Evolutionary conservation across 2,888 invertebrate species (phyloP), one percentile per base, ranked within the genome.

Genomic region (Geotrupes spiniger): DNA sequence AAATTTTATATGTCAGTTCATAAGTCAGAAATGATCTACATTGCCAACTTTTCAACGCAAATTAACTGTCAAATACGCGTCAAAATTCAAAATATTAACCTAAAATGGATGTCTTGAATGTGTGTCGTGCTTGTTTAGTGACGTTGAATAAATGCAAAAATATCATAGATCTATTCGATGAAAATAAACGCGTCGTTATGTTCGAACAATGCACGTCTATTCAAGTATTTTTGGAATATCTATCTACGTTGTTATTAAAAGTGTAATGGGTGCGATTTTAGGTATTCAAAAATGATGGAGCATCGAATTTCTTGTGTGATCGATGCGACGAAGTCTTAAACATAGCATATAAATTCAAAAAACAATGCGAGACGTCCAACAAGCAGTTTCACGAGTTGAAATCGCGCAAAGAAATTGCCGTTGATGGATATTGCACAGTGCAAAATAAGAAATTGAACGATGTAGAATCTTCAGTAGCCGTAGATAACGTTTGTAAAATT

Each of bases 321-420:
- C 10, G 15, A 14, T 33, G 33, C 5, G 33, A 12, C 14, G 14
- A 33, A 10, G 14, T 15, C 2, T 10, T 33, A 8, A 33, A 33
- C 4, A 33, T 15, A 1, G 4, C 5, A 9, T 33, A 33, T 6
- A 33, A 33, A 1, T 33, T 33, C 4, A 33, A 33, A 15, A 8
- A 33, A 33, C 33, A 33, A 33, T 33, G 33, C 15, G 33, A 33
- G 5, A 33, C 9, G 33, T 33, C 33, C 6, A 15, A n/a, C 15
- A n/a, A 14, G 15, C 14, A 33, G 10, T n/a, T 33, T 12, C 33
- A 6, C 4, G 14, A 33, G 6, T n/a, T n/a, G n/a, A n/a, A n/a
- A n/a, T n/a, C n/a, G n/a, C n/a, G n/a, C n/a, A n/a, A 9, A 9
- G 9, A 8, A 27, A 27, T 9, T 27, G 27, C 8, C 8, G 9